Conservation (phyloP, 2,888 invertebrate genomes). For the Beris chalybata region DNA sequence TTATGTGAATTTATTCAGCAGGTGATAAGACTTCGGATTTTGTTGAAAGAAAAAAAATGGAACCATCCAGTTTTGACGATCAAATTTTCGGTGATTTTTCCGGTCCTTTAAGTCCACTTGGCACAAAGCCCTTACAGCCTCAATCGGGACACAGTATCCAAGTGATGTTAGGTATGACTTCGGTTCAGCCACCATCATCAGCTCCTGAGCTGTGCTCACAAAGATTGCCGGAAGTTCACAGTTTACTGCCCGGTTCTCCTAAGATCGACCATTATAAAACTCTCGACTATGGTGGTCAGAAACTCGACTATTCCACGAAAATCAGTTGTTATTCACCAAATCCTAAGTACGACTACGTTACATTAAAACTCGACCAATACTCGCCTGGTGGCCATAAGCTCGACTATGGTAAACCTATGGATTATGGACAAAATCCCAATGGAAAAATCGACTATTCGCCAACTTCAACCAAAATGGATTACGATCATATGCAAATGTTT, state of each 20-base stretch:
- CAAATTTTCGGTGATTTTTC: conserved; percentile 77
- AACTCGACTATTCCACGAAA: conserved; percentile 52
- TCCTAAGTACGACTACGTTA: conserved; percentile 55
- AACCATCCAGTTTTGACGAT: conserved; percentile 73
- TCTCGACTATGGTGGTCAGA: conserved; percentile 47
- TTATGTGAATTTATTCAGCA: conserved; percentile 6
- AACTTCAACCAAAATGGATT: conserved; percentile 40
- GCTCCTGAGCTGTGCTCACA: conserved; percentile 47
- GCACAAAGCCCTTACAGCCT: conserved; percentile 49
- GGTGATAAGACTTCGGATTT: neutral
- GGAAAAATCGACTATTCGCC: conserved; percentile 40
- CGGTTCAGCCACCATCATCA: conserved; percentile 41
- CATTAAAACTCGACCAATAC: conserved; percentile 48
- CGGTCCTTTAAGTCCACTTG: conserved; percentile 60
- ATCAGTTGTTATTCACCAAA: conserved; percentile 56
- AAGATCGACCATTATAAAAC: conserved; percentile 51
- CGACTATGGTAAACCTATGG: conserved; percentile 36
- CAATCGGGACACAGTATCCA: conserved; percentile 61
- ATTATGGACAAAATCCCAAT: conserved; percentile 36
- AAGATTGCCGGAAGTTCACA: conserved; percentile 55
- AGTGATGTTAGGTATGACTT: conserved; percentile 67
- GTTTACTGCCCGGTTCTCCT: conserved; percentile 53
- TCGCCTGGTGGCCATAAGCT: conserved; percentile 36
- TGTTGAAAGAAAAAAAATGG: conserved; percentile 59
- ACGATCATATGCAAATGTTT: conserved; percentile 53